Conservation (phyloP, 2,888 invertebrate genomes). For the Frankliniella intonsa region DNA sequence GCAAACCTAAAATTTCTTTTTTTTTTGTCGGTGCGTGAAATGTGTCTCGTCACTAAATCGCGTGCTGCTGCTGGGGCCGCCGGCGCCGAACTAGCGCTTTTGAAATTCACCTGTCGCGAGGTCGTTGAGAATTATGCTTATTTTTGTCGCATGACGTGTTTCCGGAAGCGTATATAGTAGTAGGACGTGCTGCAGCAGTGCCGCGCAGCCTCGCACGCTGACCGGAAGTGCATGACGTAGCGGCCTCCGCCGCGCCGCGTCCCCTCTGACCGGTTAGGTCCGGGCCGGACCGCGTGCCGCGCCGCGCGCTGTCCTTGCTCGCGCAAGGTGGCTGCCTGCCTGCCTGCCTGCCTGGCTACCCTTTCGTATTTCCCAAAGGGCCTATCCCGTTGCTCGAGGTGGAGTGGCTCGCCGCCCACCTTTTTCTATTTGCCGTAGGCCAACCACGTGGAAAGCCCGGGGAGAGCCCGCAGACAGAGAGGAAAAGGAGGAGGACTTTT, state of each 20-base stretch:
- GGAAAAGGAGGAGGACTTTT: no score
- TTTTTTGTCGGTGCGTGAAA: no score
- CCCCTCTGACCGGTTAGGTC: not conserved
- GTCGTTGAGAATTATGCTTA: no score
- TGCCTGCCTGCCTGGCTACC: slow-evolving; percentile 32
- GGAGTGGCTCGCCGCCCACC: not conserved
- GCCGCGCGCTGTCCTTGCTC: not conserved
- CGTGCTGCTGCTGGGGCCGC: no score
- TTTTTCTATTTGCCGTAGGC: not conserved
- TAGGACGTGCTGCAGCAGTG: not conserved
- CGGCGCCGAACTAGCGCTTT: no score
- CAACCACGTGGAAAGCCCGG: not conserved
- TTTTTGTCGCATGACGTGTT: no score
- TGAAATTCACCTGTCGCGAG: no score
- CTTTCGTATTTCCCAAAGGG: slow-evolving; percentile 14
- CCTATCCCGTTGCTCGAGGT: not conserved
- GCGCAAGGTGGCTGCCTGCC: not conserved
- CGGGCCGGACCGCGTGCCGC: not conserved
- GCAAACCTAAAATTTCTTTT: no score
- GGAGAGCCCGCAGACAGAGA: not conserved
- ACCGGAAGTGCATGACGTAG: not conserved
- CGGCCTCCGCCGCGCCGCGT: not conserved
- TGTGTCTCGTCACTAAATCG: no score
- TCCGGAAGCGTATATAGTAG: not conserved
- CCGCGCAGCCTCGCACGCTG: not conserved